Evolutionary conservation across 2,113 vertebrate species (phyloP).

Genomic region (Leucopsar rothschildi): DNA sequence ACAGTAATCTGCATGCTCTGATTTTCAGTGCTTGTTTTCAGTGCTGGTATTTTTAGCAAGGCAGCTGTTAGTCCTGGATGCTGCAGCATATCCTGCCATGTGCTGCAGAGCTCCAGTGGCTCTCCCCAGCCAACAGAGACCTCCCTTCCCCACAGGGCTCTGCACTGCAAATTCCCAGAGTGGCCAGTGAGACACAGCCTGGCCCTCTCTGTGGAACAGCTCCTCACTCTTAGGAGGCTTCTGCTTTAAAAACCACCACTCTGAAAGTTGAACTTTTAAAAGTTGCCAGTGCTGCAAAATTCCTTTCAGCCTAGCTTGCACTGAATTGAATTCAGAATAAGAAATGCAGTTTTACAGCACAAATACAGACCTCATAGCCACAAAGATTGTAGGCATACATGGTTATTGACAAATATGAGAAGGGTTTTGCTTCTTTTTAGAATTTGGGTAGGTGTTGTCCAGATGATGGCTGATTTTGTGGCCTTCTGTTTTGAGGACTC

Average conservation of each 20-base stretch:
- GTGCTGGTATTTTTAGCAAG: not conserved
- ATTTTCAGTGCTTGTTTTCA: not conserved
- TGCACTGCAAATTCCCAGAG: not conserved
- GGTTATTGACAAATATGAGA: not conserved
- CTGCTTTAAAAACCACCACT: not conserved
- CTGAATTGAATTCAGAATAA: not conserved
- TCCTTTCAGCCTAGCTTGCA: not conserved
- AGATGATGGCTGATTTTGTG: not conserved
- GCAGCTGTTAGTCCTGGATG: not conserved
- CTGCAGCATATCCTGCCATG: not conserved
- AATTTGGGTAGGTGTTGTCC: not conserved
- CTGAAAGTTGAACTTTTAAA: not conserved
- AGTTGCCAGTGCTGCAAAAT: not conserved
- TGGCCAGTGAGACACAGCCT: not conserved
- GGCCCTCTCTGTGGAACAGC: not conserved
- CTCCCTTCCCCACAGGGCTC: not conserved
- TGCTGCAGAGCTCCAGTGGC: not conserved
- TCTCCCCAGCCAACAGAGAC: not conserved
- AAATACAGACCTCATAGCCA: not conserved
- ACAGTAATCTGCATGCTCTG: not conserved
- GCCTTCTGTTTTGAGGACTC: not conserved
- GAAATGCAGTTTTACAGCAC: not conserved
- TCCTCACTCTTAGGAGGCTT: not conserved
- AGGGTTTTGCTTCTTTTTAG: not conserved
- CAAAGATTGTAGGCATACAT: not conserved